These are phyloP conservation scores for Scrobipalpa costella DNA, from an alignment of 2,888 invertebrate genomes.

Conservation along the genomic window DNA sequence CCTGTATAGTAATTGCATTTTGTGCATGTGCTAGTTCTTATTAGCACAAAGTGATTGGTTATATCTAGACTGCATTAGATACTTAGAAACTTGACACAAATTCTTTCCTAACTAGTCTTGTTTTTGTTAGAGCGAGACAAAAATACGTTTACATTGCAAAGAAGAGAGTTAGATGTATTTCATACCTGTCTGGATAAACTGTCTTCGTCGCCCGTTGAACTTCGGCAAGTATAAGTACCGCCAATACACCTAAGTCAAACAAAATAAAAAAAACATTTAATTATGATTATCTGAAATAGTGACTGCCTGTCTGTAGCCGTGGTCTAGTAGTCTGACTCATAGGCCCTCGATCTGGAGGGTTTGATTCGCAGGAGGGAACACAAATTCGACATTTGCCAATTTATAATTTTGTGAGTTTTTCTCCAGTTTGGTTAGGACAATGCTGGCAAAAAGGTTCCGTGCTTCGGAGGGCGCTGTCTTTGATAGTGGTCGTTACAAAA, in stretches of 20 bases:
- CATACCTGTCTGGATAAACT: constrained; percentile 79
- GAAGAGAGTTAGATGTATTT: constrained; percentile 9
- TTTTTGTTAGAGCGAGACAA: background rate
- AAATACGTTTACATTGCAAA: background rate
- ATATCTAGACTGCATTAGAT: background rate
- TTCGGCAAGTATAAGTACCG: constrained; percentile 78
- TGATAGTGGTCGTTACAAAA: no score
- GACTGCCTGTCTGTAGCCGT: no score
- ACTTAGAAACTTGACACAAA: background rate
- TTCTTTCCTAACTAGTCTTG: background rate
- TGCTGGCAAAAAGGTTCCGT: no score
- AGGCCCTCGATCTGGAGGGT: no score
- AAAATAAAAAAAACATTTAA: background rate
- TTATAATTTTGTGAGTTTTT: no score
- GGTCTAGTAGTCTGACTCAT: no score
- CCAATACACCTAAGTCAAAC: constrained; percentile 80
- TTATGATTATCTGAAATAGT: no score
- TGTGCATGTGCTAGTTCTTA: constrained; percentile 19
- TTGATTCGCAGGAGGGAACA: no score
- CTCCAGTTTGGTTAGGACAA: no score
- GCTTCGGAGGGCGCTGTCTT: no score
- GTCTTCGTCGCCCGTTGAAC: constrained; percentile 81
- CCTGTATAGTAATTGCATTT: background rate
- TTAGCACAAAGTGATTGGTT: constrained; percentile 24
- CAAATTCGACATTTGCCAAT: no score